A percentile compares a stretch with the other conserved stretches of the same genome.
Conservation (phyloP, 2,888 invertebrate species). For the Melieria crassipennis region DNA sequence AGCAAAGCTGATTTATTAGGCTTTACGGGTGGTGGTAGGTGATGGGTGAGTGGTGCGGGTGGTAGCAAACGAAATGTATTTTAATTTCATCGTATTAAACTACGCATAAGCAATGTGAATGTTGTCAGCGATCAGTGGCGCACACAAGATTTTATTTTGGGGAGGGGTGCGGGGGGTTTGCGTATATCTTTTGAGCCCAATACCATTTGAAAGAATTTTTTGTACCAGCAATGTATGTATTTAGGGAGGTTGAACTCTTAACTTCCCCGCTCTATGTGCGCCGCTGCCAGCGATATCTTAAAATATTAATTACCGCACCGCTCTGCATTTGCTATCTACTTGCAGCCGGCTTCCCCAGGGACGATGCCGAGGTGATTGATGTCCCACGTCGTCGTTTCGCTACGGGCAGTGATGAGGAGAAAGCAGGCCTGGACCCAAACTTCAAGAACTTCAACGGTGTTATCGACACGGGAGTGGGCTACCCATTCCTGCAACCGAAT, state of each 20-base stretch:
- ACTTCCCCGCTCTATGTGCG: too few relatives aligned
- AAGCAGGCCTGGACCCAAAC: slow-evolving; percentile 47
- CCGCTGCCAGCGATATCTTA: too few relatives aligned
- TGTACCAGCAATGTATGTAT: too few relatives aligned
- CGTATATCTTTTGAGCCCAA: neutral
- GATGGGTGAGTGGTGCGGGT: too few relatives aligned
- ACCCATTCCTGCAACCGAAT: slow-evolving; percentile 59
- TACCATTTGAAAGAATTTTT: neutral
- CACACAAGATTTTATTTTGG: neutral
- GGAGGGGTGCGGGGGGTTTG: neutral
- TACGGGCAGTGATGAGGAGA: slow-evolving; percentile 40
- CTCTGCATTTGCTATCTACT: slow-evolving; percentile 10
- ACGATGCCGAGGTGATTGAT: slow-evolving; percentile 60
- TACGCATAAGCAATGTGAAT: too few relatives aligned
- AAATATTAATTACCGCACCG: too few relatives aligned
- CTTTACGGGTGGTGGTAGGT: too few relatives aligned
- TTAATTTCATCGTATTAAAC: too few relatives aligned
- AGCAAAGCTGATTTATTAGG: too few relatives aligned
- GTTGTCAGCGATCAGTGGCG: too few relatives aligned
- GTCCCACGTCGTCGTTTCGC: slow-evolving; percentile 46
- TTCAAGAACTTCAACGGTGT: slow-evolving; percentile 61
- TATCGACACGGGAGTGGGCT: slow-evolving; percentile 60
- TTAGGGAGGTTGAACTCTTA: too few relatives aligned
- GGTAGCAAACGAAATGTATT: too few relatives aligned
- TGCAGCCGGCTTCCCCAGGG: slow-evolving; percentile 57